These are phyloP conservation scores for Gari tellinella DNA, from an alignment of 2,888 invertebrate genomes.

Conservation along the genomic window DNA sequence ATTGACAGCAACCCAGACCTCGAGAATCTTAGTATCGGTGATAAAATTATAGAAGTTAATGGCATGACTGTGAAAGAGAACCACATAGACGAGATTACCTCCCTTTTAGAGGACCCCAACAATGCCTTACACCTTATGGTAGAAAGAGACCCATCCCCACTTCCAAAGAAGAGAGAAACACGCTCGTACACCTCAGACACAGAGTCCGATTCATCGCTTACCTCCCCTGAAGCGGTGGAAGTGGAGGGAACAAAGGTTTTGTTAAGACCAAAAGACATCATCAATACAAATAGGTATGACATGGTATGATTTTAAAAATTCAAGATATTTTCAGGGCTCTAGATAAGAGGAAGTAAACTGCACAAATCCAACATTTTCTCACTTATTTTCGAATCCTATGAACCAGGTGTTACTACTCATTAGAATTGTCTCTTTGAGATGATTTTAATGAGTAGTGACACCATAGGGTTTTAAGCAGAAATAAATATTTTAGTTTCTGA, in stretches of 20 bases:
- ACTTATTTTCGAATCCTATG: no score
- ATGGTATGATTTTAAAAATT: no score
- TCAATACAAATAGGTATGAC: conserved; percentile 45
- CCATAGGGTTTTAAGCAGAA: no score
- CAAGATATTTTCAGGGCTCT: no score
- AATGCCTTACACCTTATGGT: conserved; percentile 89
- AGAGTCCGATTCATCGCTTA: conserved; percentile 25
- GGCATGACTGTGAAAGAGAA: conserved; percentile 93
- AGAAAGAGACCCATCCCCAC: conserved; percentile 93
- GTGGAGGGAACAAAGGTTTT: conserved; percentile 69
- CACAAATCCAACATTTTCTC: no score
- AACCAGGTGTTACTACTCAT: no score
- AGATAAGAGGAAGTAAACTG: no score
- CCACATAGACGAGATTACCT: conserved; percentile 89
- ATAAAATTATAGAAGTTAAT: conserved; percentile 96
- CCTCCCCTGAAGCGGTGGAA: conserved; percentile 54
- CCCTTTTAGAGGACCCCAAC: conserved; percentile 76
- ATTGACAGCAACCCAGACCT: conserved; percentile 87
- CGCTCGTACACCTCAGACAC: conserved; percentile 34
- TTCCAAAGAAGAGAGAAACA: conserved; percentile 73
- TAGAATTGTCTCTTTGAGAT: no score
- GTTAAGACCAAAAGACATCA: conserved; percentile 63
- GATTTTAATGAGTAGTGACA: no score
- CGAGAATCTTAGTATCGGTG: conserved; percentile 95
- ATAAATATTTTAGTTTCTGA: no score